Percentiles rank a stretch among this genome's conserved stretches.
Conservation (phyloP, 2,888 invertebrate genomes). For the Griposia aprilina region DNA sequence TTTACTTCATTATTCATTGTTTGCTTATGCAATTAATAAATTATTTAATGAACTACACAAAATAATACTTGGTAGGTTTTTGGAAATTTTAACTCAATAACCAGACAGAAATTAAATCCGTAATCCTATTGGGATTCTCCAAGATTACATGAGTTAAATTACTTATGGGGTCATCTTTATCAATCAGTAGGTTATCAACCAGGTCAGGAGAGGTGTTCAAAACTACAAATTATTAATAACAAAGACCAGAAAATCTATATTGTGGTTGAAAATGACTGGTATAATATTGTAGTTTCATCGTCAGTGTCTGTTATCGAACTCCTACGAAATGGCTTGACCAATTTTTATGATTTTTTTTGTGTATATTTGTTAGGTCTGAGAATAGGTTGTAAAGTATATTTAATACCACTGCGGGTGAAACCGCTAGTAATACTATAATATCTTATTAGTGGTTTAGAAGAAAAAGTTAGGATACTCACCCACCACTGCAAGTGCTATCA, state of each 20-base stretch:
- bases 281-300: too few species aligned
- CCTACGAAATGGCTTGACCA: too few species aligned
- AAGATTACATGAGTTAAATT: slow-evolving; percentile 11
- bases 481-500: slow-evolving; percentile 69
- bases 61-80: neutral
- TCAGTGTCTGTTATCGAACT: too few species aligned
- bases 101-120: neutral
- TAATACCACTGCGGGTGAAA: too few species aligned
- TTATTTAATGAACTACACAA: too few species aligned
- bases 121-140: neutral
- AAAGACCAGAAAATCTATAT: neutral
- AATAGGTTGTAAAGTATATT: too few species aligned
- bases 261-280: neutral
- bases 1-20: neutral
- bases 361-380: too few species aligned
- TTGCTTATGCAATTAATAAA: neutral
- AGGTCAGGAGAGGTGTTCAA: slow-evolving; percentile 25
- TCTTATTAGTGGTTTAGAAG: neutral
- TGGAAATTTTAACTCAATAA: neutral
- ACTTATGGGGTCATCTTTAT: slow-evolving; percentile 28
- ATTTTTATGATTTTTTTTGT: too few species aligned
- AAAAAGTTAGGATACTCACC: slow-evolving; percentile 71
- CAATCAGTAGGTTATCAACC: slow-evolving; percentile 34
- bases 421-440: too few species aligned
- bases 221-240: slow-evolving; percentile 3